Evolutionary conservation across 2,888 invertebrate genomes (phyloP).

Genomic region (Orthosia gothica): DNA sequence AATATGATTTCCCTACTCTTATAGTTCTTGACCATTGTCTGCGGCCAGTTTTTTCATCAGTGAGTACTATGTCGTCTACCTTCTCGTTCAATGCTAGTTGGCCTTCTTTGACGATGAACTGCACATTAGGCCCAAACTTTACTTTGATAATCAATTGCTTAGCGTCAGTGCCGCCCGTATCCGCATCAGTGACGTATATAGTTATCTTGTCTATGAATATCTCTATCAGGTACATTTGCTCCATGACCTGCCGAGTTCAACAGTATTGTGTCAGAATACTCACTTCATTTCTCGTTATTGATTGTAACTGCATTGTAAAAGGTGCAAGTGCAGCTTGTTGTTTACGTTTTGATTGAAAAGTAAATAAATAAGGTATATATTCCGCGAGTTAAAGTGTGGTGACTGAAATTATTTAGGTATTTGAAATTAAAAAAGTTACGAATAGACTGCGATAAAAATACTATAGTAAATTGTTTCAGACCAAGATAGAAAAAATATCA

Average conservation of each 20-base stretch:
- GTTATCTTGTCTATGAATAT: conserved; percentile 90
- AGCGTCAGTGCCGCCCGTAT: conserved; percentile 76
- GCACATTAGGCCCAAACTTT: conserved; percentile 88
- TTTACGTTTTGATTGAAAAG: conserved; percentile 1
- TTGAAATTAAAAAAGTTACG: not conserved
- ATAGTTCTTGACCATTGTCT: conserved; percentile 84
- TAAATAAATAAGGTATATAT: not conserved
- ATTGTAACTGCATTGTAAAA: conserved; percentile 27
- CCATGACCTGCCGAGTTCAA: conserved; percentile 90
- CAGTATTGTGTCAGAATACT: conserved; percentile 81
- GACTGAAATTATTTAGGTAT: not conserved
- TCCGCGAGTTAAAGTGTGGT: not conserved
- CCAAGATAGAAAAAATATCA: not conserved
- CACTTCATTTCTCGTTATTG: conserved; percentile 68
- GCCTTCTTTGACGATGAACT: conserved; percentile 89
- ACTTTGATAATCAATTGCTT: conserved; percentile 88
- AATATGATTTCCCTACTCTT: conserved; percentile 90
- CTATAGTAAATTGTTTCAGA: too few species aligned
- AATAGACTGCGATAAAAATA: not conserved
- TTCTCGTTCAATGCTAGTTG: conserved; percentile 80
- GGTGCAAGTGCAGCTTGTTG: conserved; percentile 1
- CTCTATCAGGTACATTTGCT: conserved; percentile 91
- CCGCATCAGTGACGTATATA: conserved; percentile 79
- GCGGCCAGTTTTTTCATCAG: conserved; percentile 78
- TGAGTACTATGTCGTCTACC: conserved; percentile 81